Conservation (phyloP, 2,888 invertebrate species). For the Drosophila anceps region DNA sequence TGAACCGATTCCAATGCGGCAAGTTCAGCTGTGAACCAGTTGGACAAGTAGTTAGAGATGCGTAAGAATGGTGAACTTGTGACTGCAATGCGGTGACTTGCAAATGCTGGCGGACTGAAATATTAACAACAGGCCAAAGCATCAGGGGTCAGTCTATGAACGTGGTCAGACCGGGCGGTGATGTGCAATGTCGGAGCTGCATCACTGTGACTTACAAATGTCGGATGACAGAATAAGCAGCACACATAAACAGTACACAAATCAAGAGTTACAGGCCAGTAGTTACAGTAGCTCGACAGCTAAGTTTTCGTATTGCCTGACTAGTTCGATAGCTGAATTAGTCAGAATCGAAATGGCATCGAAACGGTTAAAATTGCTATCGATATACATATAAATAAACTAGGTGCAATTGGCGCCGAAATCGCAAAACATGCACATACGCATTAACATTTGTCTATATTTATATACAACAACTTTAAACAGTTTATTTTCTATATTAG, state of each 20-base stretch:
- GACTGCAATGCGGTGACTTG: neutral
- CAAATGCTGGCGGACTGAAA: neutral
- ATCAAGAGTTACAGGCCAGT: neutral
- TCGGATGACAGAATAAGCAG: neutral
- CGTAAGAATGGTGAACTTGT: neutral
- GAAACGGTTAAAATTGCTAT: neutral
- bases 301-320: too few relatives aligned
- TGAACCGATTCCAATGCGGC: slow-evolving; percentile 45
- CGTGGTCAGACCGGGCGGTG: too few relatives aligned
- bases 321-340: slow-evolving; percentile 1
- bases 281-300: neutral
- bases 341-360: neutral
- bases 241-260: neutral
- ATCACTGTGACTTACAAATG: neutral
- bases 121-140: neutral
- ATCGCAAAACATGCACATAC: neutral
- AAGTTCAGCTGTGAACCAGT: slow-evolving; percentile 36
- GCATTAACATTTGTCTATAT: neutral
- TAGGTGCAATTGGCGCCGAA: slow-evolving; percentile 8
- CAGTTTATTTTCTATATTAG: neutral
- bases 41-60: neutral
- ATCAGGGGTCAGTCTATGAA: neutral
- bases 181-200: neutral
- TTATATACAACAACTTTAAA: slow-evolving; percentile 1
- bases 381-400: neutral